Evolutionary conservation across 37 sponge, comb jelly and placozoan species (phyloP).

Genomic region (Aphrocallistes beatrix): DNA sequence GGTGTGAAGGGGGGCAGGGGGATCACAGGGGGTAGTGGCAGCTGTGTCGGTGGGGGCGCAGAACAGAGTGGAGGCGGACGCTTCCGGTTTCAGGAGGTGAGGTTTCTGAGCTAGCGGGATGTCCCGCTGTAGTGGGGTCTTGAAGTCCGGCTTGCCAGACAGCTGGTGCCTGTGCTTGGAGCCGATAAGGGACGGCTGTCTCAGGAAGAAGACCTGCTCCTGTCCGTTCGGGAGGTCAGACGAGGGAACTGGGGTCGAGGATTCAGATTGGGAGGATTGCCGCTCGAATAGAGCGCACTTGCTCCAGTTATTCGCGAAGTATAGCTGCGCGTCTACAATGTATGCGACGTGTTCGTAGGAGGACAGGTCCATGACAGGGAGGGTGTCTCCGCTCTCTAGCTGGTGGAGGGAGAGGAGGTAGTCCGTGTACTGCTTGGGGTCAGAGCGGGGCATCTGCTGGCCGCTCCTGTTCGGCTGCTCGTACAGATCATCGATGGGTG

Average conservation of each 20-base stretch:
- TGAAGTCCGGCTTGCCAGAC: background rate
- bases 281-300: conserved; percentile 15
- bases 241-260: background rate
- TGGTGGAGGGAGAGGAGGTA: background rate
- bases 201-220: background rate
- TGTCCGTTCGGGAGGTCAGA: background rate
- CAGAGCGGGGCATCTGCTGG: background rate
- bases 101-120: conserved; percentile 65
- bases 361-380: background rate
- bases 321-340: conserved; percentile 53
- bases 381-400: background rate
- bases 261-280: background rate
- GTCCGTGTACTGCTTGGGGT: background rate
- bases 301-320: conserved; percentile 48
- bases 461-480: background rate
- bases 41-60: background rate
- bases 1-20: background rate
- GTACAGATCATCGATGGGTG: background rate
- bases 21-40: too few relatives aligned
- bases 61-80: conserved; percentile 39
- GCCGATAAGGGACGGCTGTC: background rate
- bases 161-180: background rate
- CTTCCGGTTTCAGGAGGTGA: conserved; percentile 46
- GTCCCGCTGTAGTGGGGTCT: conserved; percentile 31
- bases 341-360: conserved; percentile 82